Evolutionary conservation across 2,797 vertebrate genomes (phyloP), one percentile per base, ranked within the genome.

Genomic region (Muscicapa comitata): DNA sequence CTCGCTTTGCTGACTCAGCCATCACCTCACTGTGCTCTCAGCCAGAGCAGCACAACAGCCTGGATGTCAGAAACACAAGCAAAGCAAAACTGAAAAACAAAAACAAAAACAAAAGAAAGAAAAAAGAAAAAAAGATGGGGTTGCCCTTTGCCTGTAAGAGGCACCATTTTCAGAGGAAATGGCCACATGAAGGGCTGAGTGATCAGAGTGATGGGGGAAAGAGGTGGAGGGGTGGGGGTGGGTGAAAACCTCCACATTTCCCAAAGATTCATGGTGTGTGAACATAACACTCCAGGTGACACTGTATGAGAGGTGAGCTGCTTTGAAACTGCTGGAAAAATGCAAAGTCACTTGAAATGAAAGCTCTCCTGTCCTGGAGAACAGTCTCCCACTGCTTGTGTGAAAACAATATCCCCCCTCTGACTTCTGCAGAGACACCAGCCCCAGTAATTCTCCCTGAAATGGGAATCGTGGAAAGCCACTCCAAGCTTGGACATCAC

Each of bases 61-160:
- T 91, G 85, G 18, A 58, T 66, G 74, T 33, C 54, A 86, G 67
- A 90, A 93, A 87, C 92, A 90, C 47, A 42, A 91, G 66, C n/a
- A 82, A 93, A 94, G 47, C 50, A 87, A 83, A 81, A 72, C 25
- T n/a, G 37, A 37, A 51, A 84, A 63, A 62, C 3, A 2, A 15
- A 42, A 29, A 19, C 15, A 25, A 57, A n/a, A 2, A 4, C 18
- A 20, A 15, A 29, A 16, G 26, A 53, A 17, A 15, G 28, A 3
- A n/a, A 11, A 51, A 42, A 28, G 12, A 23, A 26, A 24, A 23
- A 23, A 29, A 2, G 35, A 13, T 0, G 2, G 24, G 7, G 19
- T 48, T 88, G 29, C n/a, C n/a, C 25, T 86, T 80, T 93, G 73
- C 70, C 50, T 81, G 26, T 48, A 47, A 70, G 14, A 53, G 17